Evolutionary conservation across 1,140 invertebrate species (phyloP).

Genomic region (Drosophila pandora): DNA sequence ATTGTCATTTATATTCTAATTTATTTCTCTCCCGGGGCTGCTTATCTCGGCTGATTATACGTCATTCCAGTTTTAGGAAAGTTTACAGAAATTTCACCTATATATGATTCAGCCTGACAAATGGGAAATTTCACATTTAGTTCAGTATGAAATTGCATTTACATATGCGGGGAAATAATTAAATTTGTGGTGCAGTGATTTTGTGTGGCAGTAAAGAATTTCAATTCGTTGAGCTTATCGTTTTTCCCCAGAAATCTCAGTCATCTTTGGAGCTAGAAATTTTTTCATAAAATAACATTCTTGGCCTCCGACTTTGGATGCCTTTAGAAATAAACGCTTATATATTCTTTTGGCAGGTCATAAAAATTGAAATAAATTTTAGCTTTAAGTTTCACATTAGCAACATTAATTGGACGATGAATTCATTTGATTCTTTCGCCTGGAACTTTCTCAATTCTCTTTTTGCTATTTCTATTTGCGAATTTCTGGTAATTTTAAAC

Average conservation of each 20-base stretch:
- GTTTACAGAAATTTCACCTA: slow-evolving; percentile 19
- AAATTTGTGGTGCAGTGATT: slow-evolving; percentile 5
- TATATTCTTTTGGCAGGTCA: slow-evolving; percentile 23
- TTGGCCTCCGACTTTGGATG: background rate
- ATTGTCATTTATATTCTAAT: slow-evolving; percentile 33
- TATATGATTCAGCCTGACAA: slow-evolving; percentile 15
- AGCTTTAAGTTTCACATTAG: slow-evolving; percentile 25
- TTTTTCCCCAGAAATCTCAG: slow-evolving; percentile 25
- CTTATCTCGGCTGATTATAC: slow-evolving; percentile 13
- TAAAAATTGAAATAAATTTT: slow-evolving; percentile 43
- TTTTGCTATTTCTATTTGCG: slow-evolving; percentile 27
- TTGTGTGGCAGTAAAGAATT: slow-evolving; percentile 2
- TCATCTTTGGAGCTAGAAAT: background rate
- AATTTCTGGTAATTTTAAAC: slow-evolving; percentile 40
- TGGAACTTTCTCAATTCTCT: slow-evolving; percentile 19
- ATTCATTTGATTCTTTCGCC: slow-evolving; percentile 32
- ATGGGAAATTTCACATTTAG: slow-evolving; percentile 23
- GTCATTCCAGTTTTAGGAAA: slow-evolving; percentile 17
- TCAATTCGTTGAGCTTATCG: slow-evolving; percentile 1
- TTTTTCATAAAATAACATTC: background rate
- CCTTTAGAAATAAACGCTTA: background rate
- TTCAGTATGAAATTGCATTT: slow-evolving; percentile 12
- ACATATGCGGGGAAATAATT: slow-evolving; percentile 23
- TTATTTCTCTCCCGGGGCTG: slow-evolving; percentile 1
- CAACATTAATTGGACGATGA: slow-evolving; percentile 35